Conservation (phyloP, 2,888 invertebrate species). For the Ennomos fuscantarius region DNA sequence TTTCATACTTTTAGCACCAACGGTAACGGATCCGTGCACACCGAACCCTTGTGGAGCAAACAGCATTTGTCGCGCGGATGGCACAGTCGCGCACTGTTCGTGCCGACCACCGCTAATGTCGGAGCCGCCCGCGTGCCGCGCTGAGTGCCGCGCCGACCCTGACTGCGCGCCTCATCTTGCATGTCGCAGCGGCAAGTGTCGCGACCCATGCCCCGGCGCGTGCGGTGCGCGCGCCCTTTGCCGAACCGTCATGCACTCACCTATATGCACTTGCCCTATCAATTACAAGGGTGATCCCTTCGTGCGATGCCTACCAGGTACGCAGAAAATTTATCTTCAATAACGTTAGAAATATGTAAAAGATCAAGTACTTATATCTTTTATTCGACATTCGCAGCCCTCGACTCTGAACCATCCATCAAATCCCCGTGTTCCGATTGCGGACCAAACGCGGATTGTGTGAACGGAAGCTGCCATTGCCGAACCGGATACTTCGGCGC, state of each 20-base stretch:
- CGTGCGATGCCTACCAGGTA: slow-evolving; percentile 87
- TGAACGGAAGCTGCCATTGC: slow-evolving; percentile 89
- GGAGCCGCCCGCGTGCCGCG: slow-evolving; percentile 90
- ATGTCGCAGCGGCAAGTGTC: slow-evolving; percentile 88
- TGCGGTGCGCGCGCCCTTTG: slow-evolving; percentile 91
- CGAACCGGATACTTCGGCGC: slow-evolving; percentile 88
- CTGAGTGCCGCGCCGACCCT: slow-evolving; percentile 89
- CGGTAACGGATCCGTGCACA: slow-evolving; percentile 84
- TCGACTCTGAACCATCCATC: slow-evolving; percentile 60
- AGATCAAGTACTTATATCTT: slow-evolving; percentile 5
- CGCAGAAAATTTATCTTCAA: slow-evolving; percentile 14
- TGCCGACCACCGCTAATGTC: slow-evolving; percentile 89
- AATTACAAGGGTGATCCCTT: slow-evolving; percentile 92
- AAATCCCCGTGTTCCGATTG: slow-evolving; percentile 88
- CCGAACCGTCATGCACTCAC: slow-evolving; percentile 89
- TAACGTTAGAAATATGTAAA: too few species aligned
- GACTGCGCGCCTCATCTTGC: slow-evolving; percentile 87
- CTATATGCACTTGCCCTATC: slow-evolving; percentile 90
- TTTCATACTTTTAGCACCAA: slow-evolving; percentile 49
- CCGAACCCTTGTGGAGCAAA: slow-evolving; percentile 90
- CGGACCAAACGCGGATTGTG: slow-evolving; percentile 90
- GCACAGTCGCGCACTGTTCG: slow-evolving; percentile 88
- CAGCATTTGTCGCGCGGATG: slow-evolving; percentile 88
- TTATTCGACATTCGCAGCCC: slow-evolving; percentile 23
- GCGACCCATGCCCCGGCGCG: slow-evolving; percentile 90